Base-by-base conservation (phyloP, 2,797 vertebrate species). In the Siniperca undulata region DNA sequence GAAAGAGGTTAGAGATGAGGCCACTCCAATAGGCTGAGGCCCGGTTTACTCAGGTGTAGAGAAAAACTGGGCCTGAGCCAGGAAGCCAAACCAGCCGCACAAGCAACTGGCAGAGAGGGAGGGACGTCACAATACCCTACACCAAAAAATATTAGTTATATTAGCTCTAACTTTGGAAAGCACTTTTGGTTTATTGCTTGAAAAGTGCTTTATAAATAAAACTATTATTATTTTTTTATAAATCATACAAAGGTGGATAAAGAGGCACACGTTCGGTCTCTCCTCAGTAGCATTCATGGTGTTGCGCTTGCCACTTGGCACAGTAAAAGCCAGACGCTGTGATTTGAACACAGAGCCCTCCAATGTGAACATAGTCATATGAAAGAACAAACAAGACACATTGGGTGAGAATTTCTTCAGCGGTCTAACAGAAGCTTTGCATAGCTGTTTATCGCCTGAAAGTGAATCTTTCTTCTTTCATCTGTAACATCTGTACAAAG, bases 21-120 rank as follows among this genome's bases (percentile, higher is more conserved):
- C 38, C 38, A 40, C 58, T 53, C 30, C 14, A 34, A 46, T 12
- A 14, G 13, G 24, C 56, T 20, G 20, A 64, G 13, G 56, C 17
- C 48, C 7, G 14, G 11, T 44, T 52, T 42, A 24, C 44, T 70
- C 68, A 24, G n/a, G 24, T 62, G 55, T 24, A n/a, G n/a, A n/a
- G n/a, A n/a, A n/a, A n/a, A n/a, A n/a, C n/a, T n/a, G n/a, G n/a
- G n/a, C 50, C 44, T 30, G n/a, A 77, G 17, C 7, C 80, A 68
- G 55, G 34, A 66, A 66, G 16, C 48, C 69, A 79, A 70, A 74
- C 36, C 44, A 50, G 38, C 34, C 69, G 50, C 14, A 56, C 44
- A 52, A 36, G 46, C 59, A 66, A 12, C 30, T n/a, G 50, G 19
- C 34, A 67, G 38, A 27, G n/a, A 46, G 71, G 53, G 81, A 78